Conservation (phyloP, 2,113 vertebrate species). For the Cavia aperea region DNA sequence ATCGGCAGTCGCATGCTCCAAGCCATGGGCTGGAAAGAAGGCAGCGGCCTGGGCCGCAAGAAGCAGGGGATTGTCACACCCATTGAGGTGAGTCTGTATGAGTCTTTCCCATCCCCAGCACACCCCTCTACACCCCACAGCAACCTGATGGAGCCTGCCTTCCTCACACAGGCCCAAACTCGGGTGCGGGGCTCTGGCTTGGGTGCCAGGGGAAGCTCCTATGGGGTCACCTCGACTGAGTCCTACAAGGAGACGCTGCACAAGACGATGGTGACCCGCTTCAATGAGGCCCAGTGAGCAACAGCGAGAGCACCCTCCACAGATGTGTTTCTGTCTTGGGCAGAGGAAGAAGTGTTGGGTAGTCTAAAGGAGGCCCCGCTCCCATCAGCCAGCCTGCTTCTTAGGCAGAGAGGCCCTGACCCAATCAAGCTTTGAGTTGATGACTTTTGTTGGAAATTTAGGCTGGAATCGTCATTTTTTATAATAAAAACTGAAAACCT, state of each 20-base stretch:
- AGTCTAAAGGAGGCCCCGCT: background rate
- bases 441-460: conserved; percentile 61
- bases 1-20: conserved; percentile 75
- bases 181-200: conserved; percentile 72
- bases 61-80: conserved; percentile 72
- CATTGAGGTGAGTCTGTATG: conserved; percentile 66
- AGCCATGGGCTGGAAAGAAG: conserved; percentile 77
- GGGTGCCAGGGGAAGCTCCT: conserved; percentile 72
- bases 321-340: background rate
- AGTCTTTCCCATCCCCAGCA: background rate
- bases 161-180: conserved; percentile 69
- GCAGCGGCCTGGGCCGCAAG: conserved; percentile 73
- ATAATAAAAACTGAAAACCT: conserved; percentile 68
- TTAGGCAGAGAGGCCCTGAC: conserved; percentile 47
- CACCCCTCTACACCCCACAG: background rate
- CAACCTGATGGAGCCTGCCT: conserved; percentile 25
- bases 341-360: conserved; percentile 18
- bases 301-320: conserved; percentile 9
- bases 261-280: conserved; percentile 76
- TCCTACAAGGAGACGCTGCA: conserved; percentile 73
- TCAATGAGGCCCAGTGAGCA: conserved; percentile 71
- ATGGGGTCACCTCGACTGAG: conserved; percentile 70
- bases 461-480: conserved; percentile 60
- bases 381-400: conserved; percentile 20
- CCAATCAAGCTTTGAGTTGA: conserved; percentile 51